phyloP scores from a whole-genome alignment of 1,140 invertebrate genomes.

The Trachelipus rathkii region DNA sequence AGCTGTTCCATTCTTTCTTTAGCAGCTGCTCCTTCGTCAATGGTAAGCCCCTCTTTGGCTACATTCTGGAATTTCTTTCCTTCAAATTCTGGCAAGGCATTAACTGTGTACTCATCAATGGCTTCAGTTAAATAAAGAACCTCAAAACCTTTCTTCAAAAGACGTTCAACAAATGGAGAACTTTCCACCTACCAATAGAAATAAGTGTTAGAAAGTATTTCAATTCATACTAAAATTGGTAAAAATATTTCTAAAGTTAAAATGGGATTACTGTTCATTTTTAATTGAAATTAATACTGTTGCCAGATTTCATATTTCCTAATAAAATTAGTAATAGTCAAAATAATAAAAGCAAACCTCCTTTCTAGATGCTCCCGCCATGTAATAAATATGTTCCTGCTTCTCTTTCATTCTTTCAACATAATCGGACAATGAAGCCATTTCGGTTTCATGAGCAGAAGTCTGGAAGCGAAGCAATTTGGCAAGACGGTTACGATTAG shows the following conservation, averaged over 20 bases:
- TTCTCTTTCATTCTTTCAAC: constrained; percentile 95
- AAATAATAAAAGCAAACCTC: constrained; percentile 57
- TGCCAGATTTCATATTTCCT: too few species aligned
- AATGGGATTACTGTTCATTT: too few species aligned
- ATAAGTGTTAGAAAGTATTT: background rate
- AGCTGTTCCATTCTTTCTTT: constrained; percentile 77
- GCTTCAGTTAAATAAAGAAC: constrained; percentile 93
- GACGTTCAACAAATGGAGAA: constrained; percentile 92
- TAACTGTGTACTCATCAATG: constrained; percentile 97
- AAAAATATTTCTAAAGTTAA: background rate
- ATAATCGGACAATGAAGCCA: constrained; percentile 81
- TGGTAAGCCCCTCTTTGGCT: constrained; percentile 92
- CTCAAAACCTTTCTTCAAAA: constrained; percentile 92
- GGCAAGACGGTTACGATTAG: constrained; percentile 89
- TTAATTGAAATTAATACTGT: too few species aligned
- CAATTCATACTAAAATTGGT: too few species aligned
- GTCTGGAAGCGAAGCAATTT: constrained; percentile 90
- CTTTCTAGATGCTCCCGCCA: constrained; percentile 80
- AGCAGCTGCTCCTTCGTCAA: constrained; percentile 75
- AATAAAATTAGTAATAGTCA: too few species aligned
- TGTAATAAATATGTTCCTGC: constrained; percentile 93
- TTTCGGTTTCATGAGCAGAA: constrained; percentile 64
- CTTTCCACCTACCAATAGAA: constrained; percentile 62
- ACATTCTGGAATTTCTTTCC: constrained; percentile 99
- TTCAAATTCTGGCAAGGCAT: constrained; percentile 96